phyloP scores from a whole-genome alignment of 2,888 invertebrate species.

The Nymphalis polychloros region DNA sequence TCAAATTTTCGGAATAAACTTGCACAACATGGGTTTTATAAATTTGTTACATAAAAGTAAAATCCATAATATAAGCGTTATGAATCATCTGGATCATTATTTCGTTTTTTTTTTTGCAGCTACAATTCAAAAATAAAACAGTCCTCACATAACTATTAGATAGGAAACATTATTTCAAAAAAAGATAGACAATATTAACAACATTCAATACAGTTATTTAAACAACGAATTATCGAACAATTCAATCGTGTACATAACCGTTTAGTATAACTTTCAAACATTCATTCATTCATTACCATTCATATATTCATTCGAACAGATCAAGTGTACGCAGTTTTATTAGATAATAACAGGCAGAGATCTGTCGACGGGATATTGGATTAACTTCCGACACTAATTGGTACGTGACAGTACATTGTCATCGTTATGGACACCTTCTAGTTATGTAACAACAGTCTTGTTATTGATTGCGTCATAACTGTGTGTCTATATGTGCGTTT shows the following conservation, averaged over 20 bases:
- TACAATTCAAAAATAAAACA: too few relatives aligned
- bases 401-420: conserved; percentile 3
- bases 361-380: conserved; percentile 22
- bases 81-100: too few relatives aligned
- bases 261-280: background rate
- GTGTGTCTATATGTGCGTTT: background rate
- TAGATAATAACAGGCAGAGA: conserved; percentile 24
- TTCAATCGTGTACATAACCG: background rate
- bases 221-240: background rate
- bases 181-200: background rate
- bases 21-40: too few relatives aligned
- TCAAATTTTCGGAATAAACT: too few relatives aligned
- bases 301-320: conserved; percentile 13
- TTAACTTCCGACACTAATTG: conserved; percentile 23
- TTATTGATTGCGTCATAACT: conserved; percentile 1
- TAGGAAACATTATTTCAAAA: too few relatives aligned
- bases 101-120: too few relatives aligned
- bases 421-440: conserved; percentile 11
- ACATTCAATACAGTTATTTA: background rate
- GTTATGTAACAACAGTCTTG: conserved; percentile 6
- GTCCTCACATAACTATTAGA: too few relatives aligned
- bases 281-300: conserved; percentile 1
- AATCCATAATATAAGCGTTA: too few relatives aligned
- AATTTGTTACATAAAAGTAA: too few relatives aligned
- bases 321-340: conserved; percentile 18